Evolutionary conservation across 2,888 invertebrate genomes (phyloP), one percentile per base, ranked within the genome.

Genomic region (Noctua comes): DNA sequence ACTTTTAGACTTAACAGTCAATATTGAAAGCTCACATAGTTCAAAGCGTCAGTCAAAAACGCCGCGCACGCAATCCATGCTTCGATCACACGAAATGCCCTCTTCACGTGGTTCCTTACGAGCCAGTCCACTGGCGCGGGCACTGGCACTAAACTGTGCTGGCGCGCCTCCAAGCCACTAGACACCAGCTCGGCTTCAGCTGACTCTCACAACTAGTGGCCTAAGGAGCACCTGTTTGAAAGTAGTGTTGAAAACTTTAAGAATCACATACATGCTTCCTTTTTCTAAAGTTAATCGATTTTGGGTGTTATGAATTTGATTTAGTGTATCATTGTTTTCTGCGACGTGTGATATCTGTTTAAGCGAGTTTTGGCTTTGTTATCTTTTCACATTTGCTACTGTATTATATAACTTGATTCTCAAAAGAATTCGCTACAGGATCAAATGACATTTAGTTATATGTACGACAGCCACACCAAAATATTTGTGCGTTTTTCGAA

Each of bases 101-200:
- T 46, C 79, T 65, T 74, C 51, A 75, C 79, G 68, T 46, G 24
- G 76, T 43, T 78, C 69, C 48, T 77, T 57, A 43, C 62, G 27
- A 62, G 77, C 70, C 11, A 76, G 81, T 46, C 31, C 21, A 54
- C 73, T 82, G 71, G 77, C 70, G 21, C 62, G 21, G 10, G 36
- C 43, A 62, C 82, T 66, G 24, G 69, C 54, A 74, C 76, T 76
- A 46, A 75, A 31, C 84, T 72, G 72, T 74, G 54, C 76, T 85
- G 85, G 85, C 85, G 21, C 62, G 27, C 59, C 43, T 74, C 85
- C 85, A 85, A 85, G 76, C 85, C 83, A 76, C 86, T 76, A 82
- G 36, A 83, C 70, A 83, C 68, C 76, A 79, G 79, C 70, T 62
- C 69, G 46, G 46, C 72, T 46, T 71, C 62, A 75, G 78, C 86